Evolutionary conservation across 2,113 vertebrate species (phyloP), one percentile per base, ranked within the genome.

Genomic region (Misgurnus mizolepis): DNA sequence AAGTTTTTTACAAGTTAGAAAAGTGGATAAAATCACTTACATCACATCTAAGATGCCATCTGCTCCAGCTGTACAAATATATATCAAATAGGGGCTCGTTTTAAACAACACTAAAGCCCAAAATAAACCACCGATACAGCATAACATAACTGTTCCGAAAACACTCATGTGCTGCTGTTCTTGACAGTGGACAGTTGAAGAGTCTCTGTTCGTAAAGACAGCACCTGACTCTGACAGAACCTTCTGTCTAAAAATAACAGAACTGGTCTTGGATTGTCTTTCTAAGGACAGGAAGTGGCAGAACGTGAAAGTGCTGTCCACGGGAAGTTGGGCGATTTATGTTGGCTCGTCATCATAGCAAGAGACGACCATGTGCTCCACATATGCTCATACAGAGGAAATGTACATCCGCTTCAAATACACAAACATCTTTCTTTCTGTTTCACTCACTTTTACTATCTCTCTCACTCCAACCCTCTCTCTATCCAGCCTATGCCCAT

Each of bases 281-380:
- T 79, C 76, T 45, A 65, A 76, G 80, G 58, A 82, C 76, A 84
- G 83, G 83, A 85, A 82, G 76, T 82, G 78, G 34, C 70, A 79
- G 70, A 85, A 68, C 71, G 66, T 64, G 65, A 55, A 49, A 82
- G 65, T 39, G 40, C 71, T 79, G 70, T 70, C 75, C 66, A 79
- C 58, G 82, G 76, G 80, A 84, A 84, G 76, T 82, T 43, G 70
- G 60, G 22, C 65, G 71, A 79, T 85, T 82, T 79, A 64, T 76
- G 55, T 82, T 82, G 80, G 76, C 76, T 14, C 62, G 45, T 70
- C 83, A 79, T 85, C 83, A 85, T 60, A 82, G 79, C 8, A 7
- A 60, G 10, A 61, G 70, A 17, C 5, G 6, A 49, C 53, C 83
- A 85, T 85, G 83, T 85, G 83, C 60, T 76, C 22, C 74, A 74